These are phyloP conservation scores for Tachycineta bicolor DNA, from an alignment of 2,113 vertebrate genomes.

Conservation along the genomic window DNA sequence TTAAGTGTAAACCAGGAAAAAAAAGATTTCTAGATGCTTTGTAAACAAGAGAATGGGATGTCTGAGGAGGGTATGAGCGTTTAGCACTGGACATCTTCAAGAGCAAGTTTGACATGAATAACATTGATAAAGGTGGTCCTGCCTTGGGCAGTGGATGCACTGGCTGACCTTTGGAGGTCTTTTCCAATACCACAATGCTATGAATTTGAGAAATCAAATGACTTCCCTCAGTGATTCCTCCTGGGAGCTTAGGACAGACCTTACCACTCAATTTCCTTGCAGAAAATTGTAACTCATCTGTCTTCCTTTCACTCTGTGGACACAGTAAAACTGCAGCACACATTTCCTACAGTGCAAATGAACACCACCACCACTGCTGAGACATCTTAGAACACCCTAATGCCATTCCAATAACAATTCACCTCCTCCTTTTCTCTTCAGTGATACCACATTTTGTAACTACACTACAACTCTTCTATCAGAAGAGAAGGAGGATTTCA, in stretches of 20 bases:
- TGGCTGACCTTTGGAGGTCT: neutral
- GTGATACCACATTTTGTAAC: neutral
- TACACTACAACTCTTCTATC: neutral
- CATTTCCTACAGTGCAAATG: neutral
- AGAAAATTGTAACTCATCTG: conserved; percentile 23
- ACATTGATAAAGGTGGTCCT: neutral
- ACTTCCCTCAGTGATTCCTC: neutral
- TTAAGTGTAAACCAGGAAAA: neutral
- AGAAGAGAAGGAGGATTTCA: neutral
- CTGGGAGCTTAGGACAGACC: neutral
- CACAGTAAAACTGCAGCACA: neutral
- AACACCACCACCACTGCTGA: neutral
- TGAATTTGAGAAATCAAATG: neutral
- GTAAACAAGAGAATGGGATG: neutral
- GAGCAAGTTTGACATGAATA: neutral
- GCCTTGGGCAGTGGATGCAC: neutral
- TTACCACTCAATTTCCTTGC: neutral
- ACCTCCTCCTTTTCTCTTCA: neutral
- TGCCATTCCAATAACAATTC: neutral
- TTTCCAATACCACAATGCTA: neutral
- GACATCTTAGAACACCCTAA: neutral
- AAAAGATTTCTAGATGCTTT: neutral
- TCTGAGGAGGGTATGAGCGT: neutral
- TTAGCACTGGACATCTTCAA: neutral
- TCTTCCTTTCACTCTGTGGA: conserved; percentile 2